phyloP scores from a whole-genome alignment of 1,140 invertebrate genomes.

The Drosophila bifasciata region DNA sequence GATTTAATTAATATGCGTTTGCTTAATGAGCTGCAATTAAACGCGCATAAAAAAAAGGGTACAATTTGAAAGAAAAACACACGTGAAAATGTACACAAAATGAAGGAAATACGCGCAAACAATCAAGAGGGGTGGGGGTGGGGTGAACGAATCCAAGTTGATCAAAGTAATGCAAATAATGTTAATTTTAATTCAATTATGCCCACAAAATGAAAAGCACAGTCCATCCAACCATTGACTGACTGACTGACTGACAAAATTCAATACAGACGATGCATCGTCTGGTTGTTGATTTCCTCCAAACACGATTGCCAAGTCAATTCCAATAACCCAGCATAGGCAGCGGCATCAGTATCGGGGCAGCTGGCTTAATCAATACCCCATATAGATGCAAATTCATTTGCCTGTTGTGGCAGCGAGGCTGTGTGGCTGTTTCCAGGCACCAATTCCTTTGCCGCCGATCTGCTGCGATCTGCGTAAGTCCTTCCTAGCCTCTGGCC shows the following conservation, averaged over 20 bases:
- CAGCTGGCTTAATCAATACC: too few species aligned
- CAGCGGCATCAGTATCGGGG: too few species aligned
- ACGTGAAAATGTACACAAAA: constrained; percentile 59
- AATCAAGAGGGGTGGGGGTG: constrained; percentile 13
- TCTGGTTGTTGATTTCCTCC: too few species aligned
- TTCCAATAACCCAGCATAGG: too few species aligned
- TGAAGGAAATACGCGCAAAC: constrained; percentile 51
- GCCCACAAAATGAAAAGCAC: not conserved
- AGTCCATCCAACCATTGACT: not conserved
- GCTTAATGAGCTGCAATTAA: constrained; percentile 77
- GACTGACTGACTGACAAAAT: too few species aligned
- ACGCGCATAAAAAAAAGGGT: constrained; percentile 46
- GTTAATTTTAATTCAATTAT: constrained; percentile 31
- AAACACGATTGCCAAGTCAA: too few species aligned
- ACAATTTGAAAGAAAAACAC: constrained; percentile 58
- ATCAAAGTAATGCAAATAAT: constrained; percentile 25
- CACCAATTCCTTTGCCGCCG: constrained; percentile 10
- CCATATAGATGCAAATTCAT: constrained; percentile 13
- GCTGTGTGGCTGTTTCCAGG: constrained; percentile 38
- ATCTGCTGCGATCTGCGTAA: constrained; percentile 30
- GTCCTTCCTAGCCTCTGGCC: constrained; percentile 18
- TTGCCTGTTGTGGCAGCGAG: constrained; percentile 43
- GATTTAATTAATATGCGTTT: constrained; percentile 79
- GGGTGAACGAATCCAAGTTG: constrained; percentile 28
- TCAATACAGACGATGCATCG: too few species aligned